phyloP scores from a whole-genome alignment of 2,888 invertebrate genomes.

The Nowickia ferox region DNA sequence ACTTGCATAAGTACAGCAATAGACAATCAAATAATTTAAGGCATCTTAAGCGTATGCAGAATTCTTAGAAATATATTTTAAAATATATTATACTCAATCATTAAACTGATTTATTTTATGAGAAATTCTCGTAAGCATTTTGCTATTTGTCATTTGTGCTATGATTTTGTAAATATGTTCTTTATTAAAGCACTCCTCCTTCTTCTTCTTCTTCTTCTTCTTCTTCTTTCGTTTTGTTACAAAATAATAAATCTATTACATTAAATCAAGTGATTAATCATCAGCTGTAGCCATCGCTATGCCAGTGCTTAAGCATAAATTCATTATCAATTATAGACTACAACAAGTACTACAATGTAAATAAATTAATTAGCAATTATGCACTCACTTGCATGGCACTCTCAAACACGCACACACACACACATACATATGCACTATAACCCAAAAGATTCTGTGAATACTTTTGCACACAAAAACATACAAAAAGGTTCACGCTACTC shows the following conservation, averaged over 20 bases:
- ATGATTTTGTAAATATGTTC: neutral
- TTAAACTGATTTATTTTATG: too few relatives aligned
- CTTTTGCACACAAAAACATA: neutral
- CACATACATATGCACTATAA: neutral
- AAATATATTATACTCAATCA: too few relatives aligned
- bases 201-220: neutral
- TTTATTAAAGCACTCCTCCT: neutral
- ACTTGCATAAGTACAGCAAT: too few relatives aligned
- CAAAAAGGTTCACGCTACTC: neutral
- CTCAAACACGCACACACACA: slow-evolving; percentile 27
- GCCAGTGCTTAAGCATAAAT: slow-evolving; percentile 25
- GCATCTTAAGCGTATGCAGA: too few relatives aligned
- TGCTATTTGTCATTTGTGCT: too few relatives aligned
- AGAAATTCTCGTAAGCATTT: too few relatives aligned
- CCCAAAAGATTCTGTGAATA: neutral
- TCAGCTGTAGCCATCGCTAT: slow-evolving; percentile 21
- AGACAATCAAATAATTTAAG: too few relatives aligned
- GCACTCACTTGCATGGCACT: slow-evolving; percentile 8
- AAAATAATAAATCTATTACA: slow-evolving; percentile 21
- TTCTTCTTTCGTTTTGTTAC: neutral
- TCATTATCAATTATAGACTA: slow-evolving; percentile 51
- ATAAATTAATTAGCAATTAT: slow-evolving; percentile 65
- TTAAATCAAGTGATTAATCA: slow-evolving; percentile 52
- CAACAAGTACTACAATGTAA: slow-evolving; percentile 46
- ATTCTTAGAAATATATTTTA: too few relatives aligned